Evolutionary conservation across 1,140 invertebrate species (phyloP), one percentile per base, ranked within the genome.

Genomic region (Rhagoletis pomonella): DNA sequence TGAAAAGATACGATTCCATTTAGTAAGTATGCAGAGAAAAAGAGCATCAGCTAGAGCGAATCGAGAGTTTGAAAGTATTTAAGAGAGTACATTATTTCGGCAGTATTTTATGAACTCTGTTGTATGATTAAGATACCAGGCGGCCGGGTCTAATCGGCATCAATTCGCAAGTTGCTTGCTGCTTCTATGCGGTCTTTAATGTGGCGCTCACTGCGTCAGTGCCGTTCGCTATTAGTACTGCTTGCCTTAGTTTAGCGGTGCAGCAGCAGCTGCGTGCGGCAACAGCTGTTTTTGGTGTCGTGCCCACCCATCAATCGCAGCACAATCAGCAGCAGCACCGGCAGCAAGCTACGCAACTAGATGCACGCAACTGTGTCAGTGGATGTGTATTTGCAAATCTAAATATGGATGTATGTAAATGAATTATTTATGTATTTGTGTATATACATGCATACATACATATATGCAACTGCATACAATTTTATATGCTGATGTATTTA

Each of bases 241-340:
- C 42, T 42, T 73, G 42, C n/a, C 44, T 29, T 73, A 69, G 39
- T 17, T 44, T 19, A 29, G 29, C 29, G 4, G 67, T 9, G 19
- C 10, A 77, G 19, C n/a, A 55, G 5, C 47, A 77, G 73, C 44
- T 81, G 73, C 47, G 55, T 47, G 47, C 73, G 73, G 73, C 73
- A 81, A 81, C 73, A 81, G 73, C 73, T 81, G 73, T 50, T 81
- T 55, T 81, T 55, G 47, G 47, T 81, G 50, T 12, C 73, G 73
- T 81, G 73, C 47, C 73, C 73, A 81, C 73, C n/a, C 50, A 55
- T 81, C 73, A 81, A 29, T 81, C n/a, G 73, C n/a, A 47, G 29
- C 10, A 12, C 10, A 77, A 7, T 59, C 12, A 6, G 58, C 69
- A 47, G 69, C 69, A 77, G 12, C 14, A 44, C 19, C 6, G 10